These are phyloP conservation scores for Anoplius nigerrimus DNA, from an alignment of 2,888 invertebrate species.

Conservation along the genomic window DNA sequence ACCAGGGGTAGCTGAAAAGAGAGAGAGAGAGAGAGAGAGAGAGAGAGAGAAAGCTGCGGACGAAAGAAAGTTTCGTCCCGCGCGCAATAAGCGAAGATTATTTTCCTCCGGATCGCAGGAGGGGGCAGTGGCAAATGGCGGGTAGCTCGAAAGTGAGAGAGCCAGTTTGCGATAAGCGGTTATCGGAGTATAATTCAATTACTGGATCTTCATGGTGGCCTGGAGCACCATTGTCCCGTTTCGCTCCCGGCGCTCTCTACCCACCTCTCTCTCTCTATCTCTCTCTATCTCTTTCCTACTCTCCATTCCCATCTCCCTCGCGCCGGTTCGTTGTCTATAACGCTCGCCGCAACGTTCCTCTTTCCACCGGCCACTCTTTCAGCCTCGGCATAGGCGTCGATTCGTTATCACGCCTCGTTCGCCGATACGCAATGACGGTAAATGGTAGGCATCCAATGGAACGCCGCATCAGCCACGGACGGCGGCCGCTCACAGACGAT, in stretches of 20 bases:
- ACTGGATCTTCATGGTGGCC: constrained; percentile 68
- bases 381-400: constrained; percentile 44
- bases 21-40: constrained; percentile 13
- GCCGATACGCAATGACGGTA: constrained; percentile 69
- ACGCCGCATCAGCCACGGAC: too few species aligned
- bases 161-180: constrained; percentile 54
- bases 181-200: constrained; percentile 73
- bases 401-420: constrained; percentile 67
- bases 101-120: constrained; percentile 36
- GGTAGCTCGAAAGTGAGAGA: constrained; percentile 12
- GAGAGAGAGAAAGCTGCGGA: not conserved
- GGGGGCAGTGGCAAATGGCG: not conserved
- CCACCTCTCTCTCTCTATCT: constrained; percentile 25
- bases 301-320: constrained; percentile 21
- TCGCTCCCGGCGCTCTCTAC: constrained; percentile 40
- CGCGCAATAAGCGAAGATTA: constrained; percentile 44
- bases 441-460: constrained; percentile 71
- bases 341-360: too few species aligned
- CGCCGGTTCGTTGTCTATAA: constrained; percentile 12
- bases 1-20: not conserved
- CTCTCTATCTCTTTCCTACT: constrained; percentile 30
- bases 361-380: too few species aligned
- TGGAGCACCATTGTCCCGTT: constrained; percentile 63
- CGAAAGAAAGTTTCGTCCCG: not conserved
- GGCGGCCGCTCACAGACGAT: too few species aligned